Base-by-base conservation (phyloP, 2,888 invertebrate genomes). In the Hirtodrosophila cameraria region DNA sequence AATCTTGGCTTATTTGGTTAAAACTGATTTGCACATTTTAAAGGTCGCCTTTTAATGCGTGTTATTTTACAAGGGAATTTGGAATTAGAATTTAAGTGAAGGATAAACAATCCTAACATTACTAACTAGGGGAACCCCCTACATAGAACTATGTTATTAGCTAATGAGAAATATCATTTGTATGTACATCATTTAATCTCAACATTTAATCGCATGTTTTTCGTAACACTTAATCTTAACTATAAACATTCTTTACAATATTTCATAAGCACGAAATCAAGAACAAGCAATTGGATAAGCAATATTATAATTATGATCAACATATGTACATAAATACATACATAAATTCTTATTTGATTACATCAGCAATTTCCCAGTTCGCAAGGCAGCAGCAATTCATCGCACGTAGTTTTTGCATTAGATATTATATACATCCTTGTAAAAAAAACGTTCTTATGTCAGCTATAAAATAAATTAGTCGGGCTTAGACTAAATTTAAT, bases 1-100 rank as follows among this genome's bases (percentile, higher is more conserved):
- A 42, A 71, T 49, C 52, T 65, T 35, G 13, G 33, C 72, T 60
- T 70, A 49, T 66, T 60, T 49, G 49, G 52, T 55, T n/a, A 33
- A 55, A 45, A 52, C 38, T 48, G 20, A 54, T 31, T 64, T 42
- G 46, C 53, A 41, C 67, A 42, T 20, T 23, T 38, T 31, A 20
- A 70, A 70, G 36, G 28, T 50, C 33, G 27, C 30, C n/a, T n/a
- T n/a, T 28, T 25, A 12, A n/a, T 46, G 39, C 23, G 41, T 50
- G 11, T 13, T 12, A 30, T 18, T n/a, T 33, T 23, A 9, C 28
- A 15, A 5, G 30, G 11, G 9, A 25, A 49, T 45, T 45, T 30
- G 13, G 50, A n/a, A n/a, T n/a, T n/a, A n/a, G n/a, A n/a, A n/a
- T n/a, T n/a, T n/a, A n/a, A n/a, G 38, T 63, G 27, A 48, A 58